phyloP scores from a whole-genome alignment of 2,113 vertebrate species.

The Oplegnathus fasciatus region DNA sequence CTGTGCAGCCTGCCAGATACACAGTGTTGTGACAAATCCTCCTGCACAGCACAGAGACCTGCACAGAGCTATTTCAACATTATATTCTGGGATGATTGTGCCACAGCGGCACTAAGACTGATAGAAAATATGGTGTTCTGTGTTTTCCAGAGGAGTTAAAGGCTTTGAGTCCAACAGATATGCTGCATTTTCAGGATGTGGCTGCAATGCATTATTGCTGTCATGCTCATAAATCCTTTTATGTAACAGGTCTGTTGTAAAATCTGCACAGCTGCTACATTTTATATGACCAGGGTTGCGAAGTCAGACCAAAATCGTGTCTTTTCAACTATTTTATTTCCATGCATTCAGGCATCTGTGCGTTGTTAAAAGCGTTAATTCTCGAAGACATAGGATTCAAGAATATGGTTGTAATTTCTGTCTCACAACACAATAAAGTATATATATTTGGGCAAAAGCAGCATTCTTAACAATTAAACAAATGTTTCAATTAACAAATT shows the following conservation, averaged over 20 bases:
- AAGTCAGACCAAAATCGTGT: background rate
- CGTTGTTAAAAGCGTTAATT: background rate
- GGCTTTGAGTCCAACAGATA: slow-evolving; percentile 38
- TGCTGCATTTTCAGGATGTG: slow-evolving; percentile 7
- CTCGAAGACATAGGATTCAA: no score
- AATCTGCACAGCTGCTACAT: slow-evolving; percentile 48
- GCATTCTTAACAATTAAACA: background rate
- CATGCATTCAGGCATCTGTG: background rate
- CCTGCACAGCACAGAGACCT: background rate
- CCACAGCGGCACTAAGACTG: background rate
- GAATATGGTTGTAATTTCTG: background rate
- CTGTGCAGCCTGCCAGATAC: slow-evolving; percentile 31
- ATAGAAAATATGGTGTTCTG: background rate
- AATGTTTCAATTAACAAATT: background rate
- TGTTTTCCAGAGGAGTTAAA: slow-evolving; percentile 15
- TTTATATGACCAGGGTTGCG: slow-evolving; percentile 17
- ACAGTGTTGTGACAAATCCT: slow-evolving; percentile 7
- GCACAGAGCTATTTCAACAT: slow-evolving; percentile 7
- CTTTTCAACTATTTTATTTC: background rate
- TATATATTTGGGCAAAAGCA: background rate
- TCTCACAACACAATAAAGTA: background rate
- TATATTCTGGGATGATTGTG: slow-evolving; percentile 3
- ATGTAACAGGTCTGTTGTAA: slow-evolving; percentile 51
- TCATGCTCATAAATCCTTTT: slow-evolving; percentile 51
- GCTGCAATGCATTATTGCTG: slow-evolving; percentile 11